A percentile compares a stretch with the other conserved stretches of the same genome.
Conservation (phyloP, 2,888 invertebrate species). For the Lamellibrachia columna region DNA sequence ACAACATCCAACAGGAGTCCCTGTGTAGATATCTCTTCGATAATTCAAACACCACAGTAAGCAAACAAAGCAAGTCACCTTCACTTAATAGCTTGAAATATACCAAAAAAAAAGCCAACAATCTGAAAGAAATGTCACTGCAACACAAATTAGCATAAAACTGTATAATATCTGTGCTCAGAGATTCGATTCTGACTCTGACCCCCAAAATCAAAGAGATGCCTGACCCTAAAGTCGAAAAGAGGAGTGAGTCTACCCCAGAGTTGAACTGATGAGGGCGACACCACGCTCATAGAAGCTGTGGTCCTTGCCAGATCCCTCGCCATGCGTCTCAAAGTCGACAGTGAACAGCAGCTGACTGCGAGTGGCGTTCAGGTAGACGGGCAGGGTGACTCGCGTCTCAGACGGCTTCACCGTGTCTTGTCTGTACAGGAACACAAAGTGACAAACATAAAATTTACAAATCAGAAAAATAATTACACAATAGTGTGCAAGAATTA, state of each 20-base stretch:
- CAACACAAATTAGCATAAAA: background rate
- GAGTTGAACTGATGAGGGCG: conserved; percentile 88
- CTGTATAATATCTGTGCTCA: background rate
- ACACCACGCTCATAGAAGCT: conserved; percentile 97
- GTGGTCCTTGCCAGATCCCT: conserved; percentile 87
- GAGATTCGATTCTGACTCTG: background rate
- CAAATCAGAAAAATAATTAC: no score
- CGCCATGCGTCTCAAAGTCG: conserved; percentile 89
- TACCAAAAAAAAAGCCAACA: background rate
- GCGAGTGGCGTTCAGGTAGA: conserved; percentile 95
- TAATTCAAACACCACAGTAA: background rate
- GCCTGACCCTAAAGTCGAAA: no score
- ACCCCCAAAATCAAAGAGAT: no score
- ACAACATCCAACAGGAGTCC: background rate
- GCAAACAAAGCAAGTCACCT: background rate
- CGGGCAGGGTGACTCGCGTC: conserved; percentile 83
- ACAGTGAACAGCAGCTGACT: conserved; percentile 94
- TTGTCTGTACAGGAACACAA: conserved; percentile 28
- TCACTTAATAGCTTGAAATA: background rate
- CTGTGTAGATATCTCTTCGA: background rate
- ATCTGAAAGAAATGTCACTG: background rate
- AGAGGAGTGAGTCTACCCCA: conserved; percentile 43
- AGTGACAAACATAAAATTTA: background rate
- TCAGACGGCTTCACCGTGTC: conserved; percentile 41
- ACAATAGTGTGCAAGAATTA: no score